Evolutionary conservation across 1,140 invertebrate species (phyloP), one percentile per base, ranked within the genome.

Genomic region (Ips nitidus): DNA sequence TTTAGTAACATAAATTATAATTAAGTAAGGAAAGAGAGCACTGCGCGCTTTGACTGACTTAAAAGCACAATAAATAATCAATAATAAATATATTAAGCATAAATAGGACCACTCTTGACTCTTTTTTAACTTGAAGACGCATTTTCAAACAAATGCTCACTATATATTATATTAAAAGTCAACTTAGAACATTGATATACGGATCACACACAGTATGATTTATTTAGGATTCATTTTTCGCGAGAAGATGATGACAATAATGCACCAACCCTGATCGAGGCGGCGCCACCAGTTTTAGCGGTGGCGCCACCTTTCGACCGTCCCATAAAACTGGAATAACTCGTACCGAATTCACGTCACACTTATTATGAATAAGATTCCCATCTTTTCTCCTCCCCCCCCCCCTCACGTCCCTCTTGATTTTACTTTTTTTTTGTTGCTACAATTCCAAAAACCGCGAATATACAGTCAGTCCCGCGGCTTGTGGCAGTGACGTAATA

Each of bases 171-270:
- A 64, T 66, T 36, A 64, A 71, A 73, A 77, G 80, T 80, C 80
- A 80, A 80, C 77, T 79, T 75, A 80, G 74, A 81, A 80, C 74
- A 81, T 80, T 81, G 80, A 80, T 80, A 80, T 80, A 80, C 79
- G 77, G 74, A 80, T 80, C 80, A 81, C 79, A 81, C 80, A 81
- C 80, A 81, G 80, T 78, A 81, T 81, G 80, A 81, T 80, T 79
- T 77, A 73, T 75, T 75, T 71, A 76, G 73, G 75, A 22, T 22
- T 22, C 22, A 22, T 22, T 22, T 22, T 22, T 22, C 22, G 22
- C 22, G 22, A 22, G 22, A 22, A 22, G 22, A 22, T 22, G 69
- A 75, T 76, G 72, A 77, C 75, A 72, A 71, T 22, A 22, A 22
- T 74, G 74, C 69, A 74, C 70, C 61, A 71, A 74, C 66, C 60